Evolutionary conservation across 2,888 invertebrate genomes (phyloP).

Genomic region (Amiota mariae): DNA sequence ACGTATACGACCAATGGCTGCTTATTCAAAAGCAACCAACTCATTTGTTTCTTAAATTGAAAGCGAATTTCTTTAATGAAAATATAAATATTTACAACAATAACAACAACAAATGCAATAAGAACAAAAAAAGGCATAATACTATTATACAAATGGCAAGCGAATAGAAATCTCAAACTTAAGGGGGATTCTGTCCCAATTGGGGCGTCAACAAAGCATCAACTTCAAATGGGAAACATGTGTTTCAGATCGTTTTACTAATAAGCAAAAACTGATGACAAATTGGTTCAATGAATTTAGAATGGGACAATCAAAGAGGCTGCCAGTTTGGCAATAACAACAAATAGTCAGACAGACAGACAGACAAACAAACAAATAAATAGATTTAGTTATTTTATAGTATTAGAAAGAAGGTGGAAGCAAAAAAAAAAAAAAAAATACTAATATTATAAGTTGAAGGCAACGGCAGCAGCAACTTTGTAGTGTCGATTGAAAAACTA

Average conservation of each 20-base stretch:
- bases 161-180: background rate
- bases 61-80: background rate
- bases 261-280: conserved; percentile 59
- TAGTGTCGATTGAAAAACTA: background rate
- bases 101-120: no score
- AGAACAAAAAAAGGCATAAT: conserved; percentile 27
- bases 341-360: no score
- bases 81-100: background rate
- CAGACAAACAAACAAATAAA: no score
- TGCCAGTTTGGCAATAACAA: no score
- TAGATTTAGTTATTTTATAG: no score
- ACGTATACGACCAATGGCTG: no score
- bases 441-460: background rate
- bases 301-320: background rate
- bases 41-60: no score
- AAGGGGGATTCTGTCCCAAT: background rate
- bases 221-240: conserved; percentile 48
- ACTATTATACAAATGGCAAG: conserved; percentile 36
- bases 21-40: no score
- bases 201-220: background rate
- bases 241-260: conserved; percentile 63
- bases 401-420: background rate
- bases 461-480: background rate
- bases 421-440: no score
- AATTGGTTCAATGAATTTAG: conserved; percentile 50